Conservation (phyloP, 2,113 vertebrate genomes). For the Helogale parvula region DNA sequence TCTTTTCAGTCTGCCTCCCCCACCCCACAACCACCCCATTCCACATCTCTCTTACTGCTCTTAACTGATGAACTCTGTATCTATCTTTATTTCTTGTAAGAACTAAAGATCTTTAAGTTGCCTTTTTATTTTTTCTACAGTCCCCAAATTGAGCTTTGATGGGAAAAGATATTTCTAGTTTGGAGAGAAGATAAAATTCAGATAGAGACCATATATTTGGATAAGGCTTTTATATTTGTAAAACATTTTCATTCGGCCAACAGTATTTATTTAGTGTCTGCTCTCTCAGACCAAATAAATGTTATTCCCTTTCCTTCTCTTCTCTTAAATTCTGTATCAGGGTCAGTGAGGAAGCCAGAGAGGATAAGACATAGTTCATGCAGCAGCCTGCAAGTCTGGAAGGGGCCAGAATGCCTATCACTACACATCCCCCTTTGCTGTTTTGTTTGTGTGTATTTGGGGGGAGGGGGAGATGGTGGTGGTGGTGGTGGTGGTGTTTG, state of each 20-base stretch:
- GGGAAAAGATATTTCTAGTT: slow-evolving; percentile 61
- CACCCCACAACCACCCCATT: neutral
- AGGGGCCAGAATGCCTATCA: neutral
- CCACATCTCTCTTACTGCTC: slow-evolving; percentile 3
- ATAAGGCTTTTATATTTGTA: slow-evolving; percentile 62
- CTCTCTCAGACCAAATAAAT: slow-evolving; percentile 60
- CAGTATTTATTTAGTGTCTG: slow-evolving; percentile 63
- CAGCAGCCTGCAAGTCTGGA: neutral
- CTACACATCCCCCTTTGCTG: neutral
- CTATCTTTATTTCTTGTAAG: slow-evolving; percentile 40
- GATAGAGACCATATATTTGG: slow-evolving; percentile 53
- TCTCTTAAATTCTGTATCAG: slow-evolving; percentile 52
- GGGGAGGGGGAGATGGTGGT: too few relatives aligned
- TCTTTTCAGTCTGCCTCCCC: neutral
- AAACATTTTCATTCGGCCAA: slow-evolving; percentile 62
- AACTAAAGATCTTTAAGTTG: slow-evolving; percentile 60
- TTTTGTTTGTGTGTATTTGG: neutral
- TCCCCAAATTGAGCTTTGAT: slow-evolving; percentile 68
- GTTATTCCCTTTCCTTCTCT: slow-evolving; percentile 40
- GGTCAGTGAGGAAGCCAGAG: slow-evolving; percentile 5
- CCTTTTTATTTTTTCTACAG: slow-evolving; percentile 57
- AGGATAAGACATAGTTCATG: neutral
- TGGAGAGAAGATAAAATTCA: slow-evolving; percentile 71
- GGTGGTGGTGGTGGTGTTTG: neutral
- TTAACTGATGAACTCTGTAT: slow-evolving; percentile 36